Conservation (phyloP, 2,113 vertebrate species). For the Maylandia zebra region DNA sequence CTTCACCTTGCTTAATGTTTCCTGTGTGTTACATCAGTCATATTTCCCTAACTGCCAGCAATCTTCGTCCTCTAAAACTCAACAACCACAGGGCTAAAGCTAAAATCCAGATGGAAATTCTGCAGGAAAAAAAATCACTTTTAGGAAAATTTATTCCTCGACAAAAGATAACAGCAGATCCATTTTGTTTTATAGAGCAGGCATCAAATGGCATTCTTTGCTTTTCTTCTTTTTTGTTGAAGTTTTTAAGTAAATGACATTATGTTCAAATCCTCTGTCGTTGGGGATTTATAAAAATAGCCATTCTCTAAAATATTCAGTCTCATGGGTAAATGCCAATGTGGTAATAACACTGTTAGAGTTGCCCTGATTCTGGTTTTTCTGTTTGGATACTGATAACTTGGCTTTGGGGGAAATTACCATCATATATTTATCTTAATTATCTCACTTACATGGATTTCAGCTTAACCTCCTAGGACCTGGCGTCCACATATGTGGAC, state of each 20-base stretch:
- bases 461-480: neutral
- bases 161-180: neutral
- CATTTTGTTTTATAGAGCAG: neutral
- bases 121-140: neutral
- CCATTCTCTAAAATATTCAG: neutral
- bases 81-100: neutral
- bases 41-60: neutral
- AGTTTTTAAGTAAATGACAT: neutral
- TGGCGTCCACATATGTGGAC: neutral
- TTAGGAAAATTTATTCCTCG: neutral
- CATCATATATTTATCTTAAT: neutral
- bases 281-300: neutral
- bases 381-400: neutral
- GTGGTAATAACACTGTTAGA: neutral
- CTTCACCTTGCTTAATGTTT: neutral
- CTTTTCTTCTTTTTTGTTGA: neutral
- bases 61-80: neutral
- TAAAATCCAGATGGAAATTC: neutral
- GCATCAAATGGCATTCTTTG: neutral
- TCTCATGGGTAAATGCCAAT: neutral
- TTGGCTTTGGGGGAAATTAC: neutral
- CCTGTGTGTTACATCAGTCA: neutral
- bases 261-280: neutral
- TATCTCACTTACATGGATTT: neutral
- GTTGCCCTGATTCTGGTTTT: neutral